These are phyloP conservation scores for Heliconius charithonia DNA, from an alignment of 2,888 invertebrate species.

Conservation along the genomic window DNA sequence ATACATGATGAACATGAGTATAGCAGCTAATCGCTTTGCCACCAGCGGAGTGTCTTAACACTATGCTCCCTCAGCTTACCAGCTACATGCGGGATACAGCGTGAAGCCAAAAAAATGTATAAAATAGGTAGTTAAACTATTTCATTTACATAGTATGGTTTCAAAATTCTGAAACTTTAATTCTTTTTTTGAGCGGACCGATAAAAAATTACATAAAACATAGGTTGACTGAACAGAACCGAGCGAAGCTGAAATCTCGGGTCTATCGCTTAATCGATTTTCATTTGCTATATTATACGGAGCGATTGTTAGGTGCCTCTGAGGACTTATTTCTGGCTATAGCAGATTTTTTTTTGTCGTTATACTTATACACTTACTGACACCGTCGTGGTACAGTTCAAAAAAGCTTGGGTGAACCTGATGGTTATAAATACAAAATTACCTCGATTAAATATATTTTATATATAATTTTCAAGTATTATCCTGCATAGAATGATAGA, in stretches of 20 bases:
- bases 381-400: no score
- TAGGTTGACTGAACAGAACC: slow-evolving; percentile 19
- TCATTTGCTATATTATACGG: slow-evolving; percentile 33
- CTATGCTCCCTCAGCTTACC: neutral
- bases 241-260: neutral
- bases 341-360: slow-evolving; percentile 5
- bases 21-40: neutral
- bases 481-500: no score
- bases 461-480: no score
- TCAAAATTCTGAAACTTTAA: neutral
- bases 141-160: neutral
- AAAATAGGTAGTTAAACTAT: neutral
- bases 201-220: slow-evolving; percentile 18
- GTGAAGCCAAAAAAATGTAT: neutral
- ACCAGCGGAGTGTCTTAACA: neutral
- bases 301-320: slow-evolving; percentile 23
- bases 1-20: neutral
- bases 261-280: slow-evolving; percentile 30
- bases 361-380: no score
- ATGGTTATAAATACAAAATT: no score
- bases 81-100: neutral
- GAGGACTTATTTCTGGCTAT: slow-evolving; percentile 30
- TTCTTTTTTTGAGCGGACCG: slow-evolving; percentile 10
- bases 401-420: no score
- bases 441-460: no score